Evolutionary conservation across 2,888 invertebrate species (phyloP).

Genomic region (Clepsis dumicolana): DNA sequence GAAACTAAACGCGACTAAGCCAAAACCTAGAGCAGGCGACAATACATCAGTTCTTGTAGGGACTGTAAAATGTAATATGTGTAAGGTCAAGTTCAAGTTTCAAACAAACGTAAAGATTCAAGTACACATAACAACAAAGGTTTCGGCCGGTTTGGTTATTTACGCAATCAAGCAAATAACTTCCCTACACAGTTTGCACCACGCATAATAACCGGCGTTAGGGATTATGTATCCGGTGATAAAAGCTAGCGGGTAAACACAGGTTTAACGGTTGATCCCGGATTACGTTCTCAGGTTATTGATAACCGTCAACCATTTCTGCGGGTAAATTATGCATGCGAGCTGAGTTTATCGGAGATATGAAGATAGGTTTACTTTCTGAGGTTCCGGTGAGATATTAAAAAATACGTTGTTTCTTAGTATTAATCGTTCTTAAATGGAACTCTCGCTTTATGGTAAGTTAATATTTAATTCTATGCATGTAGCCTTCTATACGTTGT

Average conservation of each 20-base stretch:
- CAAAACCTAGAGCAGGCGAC: too few species aligned
- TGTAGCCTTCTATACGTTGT: too few species aligned
- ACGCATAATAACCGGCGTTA: slow-evolving; percentile 48
- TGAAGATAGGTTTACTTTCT: background rate
- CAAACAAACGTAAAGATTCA: background rate
- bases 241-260: slow-evolving; percentile 52
- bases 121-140: background rate
- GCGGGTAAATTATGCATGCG: slow-evolving; percentile 11
- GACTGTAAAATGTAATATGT: too few species aligned
- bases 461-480: background rate
- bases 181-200: slow-evolving; percentile 34
- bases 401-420: background rate
- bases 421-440: background rate
- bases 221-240: slow-evolving; percentile 55
- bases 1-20: too few species aligned
- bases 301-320: slow-evolving; percentile 24
- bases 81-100: too few species aligned
- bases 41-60: too few species aligned
- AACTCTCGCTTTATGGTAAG: background rate
- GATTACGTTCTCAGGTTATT: slow-evolving; percentile 37
- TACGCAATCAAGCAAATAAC: slow-evolving; percentile 1
- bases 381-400: background rate
- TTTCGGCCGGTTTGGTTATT: background rate
- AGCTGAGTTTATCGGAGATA: slow-evolving; percentile 7
- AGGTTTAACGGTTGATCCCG: slow-evolving; percentile 45